These are phyloP conservation scores for Hippasteria phrygiana DNA, from an alignment of 53 echinoderm and acorn worm genomes.

Conservation along the genomic window DNA sequence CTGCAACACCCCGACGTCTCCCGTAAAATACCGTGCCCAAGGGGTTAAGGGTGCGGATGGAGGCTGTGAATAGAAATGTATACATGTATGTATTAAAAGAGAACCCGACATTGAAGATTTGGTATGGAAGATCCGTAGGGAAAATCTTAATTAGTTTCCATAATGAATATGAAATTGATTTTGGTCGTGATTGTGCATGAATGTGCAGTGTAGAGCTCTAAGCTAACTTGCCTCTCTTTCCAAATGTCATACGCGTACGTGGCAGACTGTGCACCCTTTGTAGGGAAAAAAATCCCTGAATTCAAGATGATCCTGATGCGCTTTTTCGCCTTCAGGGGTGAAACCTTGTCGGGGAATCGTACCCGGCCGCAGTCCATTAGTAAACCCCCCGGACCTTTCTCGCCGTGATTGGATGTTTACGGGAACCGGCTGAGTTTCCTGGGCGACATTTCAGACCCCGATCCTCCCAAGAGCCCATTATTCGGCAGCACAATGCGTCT, in stretches of 20 bases:
- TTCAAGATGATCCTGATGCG: background rate
- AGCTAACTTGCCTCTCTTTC: background rate
- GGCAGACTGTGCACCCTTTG: background rate
- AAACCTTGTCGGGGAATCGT: background rate
- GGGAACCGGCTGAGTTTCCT: background rate
- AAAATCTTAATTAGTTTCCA: too few relatives aligned
- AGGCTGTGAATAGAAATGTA: too few relatives aligned
- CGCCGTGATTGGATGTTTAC: conserved; percentile 8
- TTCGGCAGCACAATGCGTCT: background rate
- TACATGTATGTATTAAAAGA: too few relatives aligned
- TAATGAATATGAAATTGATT: too few relatives aligned
- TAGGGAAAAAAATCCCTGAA: background rate
- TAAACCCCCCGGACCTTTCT: background rate
- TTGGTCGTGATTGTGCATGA: too few relatives aligned
- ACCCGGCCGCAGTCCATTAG: conserved; percentile 4
- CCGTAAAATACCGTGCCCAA: too few relatives aligned
- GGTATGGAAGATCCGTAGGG: too few relatives aligned
- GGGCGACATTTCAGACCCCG: conserved; percentile 1
- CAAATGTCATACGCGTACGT: background rate
- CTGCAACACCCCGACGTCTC: too few relatives aligned
- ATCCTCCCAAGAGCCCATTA: background rate
- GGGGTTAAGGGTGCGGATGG: too few relatives aligned
- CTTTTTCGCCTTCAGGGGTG: conserved; percentile 4
- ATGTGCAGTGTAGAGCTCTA: too few relatives aligned
- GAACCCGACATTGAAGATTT: too few relatives aligned